These are phyloP conservation scores for Onychorhynchus coronatus DNA, from an alignment of 2,113 vertebrate species.

Conservation along the genomic window DNA sequence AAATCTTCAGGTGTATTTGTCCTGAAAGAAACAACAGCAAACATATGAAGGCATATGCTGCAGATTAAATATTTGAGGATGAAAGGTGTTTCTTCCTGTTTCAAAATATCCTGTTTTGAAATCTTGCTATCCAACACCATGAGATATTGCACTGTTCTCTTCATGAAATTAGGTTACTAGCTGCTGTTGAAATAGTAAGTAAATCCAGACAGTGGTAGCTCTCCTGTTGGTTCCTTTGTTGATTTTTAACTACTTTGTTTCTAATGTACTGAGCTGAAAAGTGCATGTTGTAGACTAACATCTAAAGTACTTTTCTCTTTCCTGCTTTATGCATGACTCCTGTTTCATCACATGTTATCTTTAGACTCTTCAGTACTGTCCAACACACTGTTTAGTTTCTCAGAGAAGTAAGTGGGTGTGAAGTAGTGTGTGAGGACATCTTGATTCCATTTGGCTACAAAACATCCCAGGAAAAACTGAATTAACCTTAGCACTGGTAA, in stretches of 20 bases:
- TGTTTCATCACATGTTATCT: conserved; percentile 32
- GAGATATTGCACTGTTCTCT: not conserved
- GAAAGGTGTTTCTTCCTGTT: not conserved
- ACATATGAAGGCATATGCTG: not conserved
- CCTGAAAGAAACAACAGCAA: not conserved
- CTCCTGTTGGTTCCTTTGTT: not conserved
- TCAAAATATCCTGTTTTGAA: not conserved
- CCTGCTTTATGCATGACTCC: not conserved
- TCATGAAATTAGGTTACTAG: not conserved
- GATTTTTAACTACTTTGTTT: conserved; percentile 13
- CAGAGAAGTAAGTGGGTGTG: not conserved
- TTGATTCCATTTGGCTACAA: conserved; percentile 40
- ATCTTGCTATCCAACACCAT: not conserved
- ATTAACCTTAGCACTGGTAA: conserved; percentile 41
- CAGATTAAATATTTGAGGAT: not conserved
- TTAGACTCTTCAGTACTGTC: conserved; percentile 4
- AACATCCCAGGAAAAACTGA: conserved; percentile 21
- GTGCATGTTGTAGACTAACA: not conserved
- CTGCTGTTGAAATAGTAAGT: not conserved
- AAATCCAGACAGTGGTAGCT: not conserved
- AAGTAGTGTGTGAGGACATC: conserved; percentile 5
- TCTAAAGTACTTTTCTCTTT: conserved; percentile 15
- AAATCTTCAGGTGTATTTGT: not conserved
- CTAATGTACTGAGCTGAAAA: not conserved
- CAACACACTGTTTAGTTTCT: not conserved